Percentiles rank a stretch among this genome's conserved stretches.
phyloP scores from a whole-genome alignment of 1,140 invertebrate species.

The Zophobas morio region DNA sequence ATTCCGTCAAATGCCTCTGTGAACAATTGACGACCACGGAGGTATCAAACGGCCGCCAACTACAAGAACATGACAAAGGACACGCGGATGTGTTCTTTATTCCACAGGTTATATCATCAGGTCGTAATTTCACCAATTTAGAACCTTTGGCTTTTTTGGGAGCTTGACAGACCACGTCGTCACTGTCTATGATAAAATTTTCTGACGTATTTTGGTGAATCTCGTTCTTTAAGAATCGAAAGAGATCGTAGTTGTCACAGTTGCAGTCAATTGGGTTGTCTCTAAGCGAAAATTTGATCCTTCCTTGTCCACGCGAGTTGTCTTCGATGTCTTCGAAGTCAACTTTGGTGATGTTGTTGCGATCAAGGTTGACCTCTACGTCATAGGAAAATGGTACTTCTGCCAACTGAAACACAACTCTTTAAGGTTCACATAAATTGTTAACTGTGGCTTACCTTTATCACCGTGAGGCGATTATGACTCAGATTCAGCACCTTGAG shows the following conservation, averaged over 20 bases:
- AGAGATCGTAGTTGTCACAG: slow-evolving; percentile 45
- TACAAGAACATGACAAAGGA: slow-evolving; percentile 44
- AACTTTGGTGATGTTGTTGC: slow-evolving; percentile 44
- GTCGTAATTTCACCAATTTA: slow-evolving; percentile 1
- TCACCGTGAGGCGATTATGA: slow-evolving; percentile 23
- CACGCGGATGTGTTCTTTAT: slow-evolving; percentile 25
- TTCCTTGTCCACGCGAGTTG: neutral
- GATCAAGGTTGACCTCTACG: slow-evolving; percentile 18
- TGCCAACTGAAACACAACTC: slow-evolving; percentile 25
- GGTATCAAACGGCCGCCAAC: slow-evolving; percentile 46
- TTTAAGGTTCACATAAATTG: neutral
- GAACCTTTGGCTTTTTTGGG: neutral
- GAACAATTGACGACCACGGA: slow-evolving; percentile 45
- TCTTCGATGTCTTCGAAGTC: slow-evolving; percentile 25
- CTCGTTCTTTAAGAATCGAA: slow-evolving; percentile 35
- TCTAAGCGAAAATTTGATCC: neutral
- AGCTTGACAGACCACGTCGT: slow-evolving; percentile 23
- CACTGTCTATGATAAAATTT: slow-evolving; percentile 27
- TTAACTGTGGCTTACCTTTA: slow-evolving; percentile 34
- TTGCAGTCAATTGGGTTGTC: slow-evolving; percentile 52
- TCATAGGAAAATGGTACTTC: neutral
- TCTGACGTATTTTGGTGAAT: slow-evolving; percentile 6
- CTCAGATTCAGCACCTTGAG: slow-evolving; percentile 25
- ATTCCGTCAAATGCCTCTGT: slow-evolving; percentile 7
- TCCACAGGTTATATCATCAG: slow-evolving; percentile 5